A percentile compares a stretch with the other conserved stretches of the same genome.
These are phyloP conservation scores for Polypterus bichir DNA, from an alignment of 2,113 vertebrate species.

Conservation along the genomic window DNA sequence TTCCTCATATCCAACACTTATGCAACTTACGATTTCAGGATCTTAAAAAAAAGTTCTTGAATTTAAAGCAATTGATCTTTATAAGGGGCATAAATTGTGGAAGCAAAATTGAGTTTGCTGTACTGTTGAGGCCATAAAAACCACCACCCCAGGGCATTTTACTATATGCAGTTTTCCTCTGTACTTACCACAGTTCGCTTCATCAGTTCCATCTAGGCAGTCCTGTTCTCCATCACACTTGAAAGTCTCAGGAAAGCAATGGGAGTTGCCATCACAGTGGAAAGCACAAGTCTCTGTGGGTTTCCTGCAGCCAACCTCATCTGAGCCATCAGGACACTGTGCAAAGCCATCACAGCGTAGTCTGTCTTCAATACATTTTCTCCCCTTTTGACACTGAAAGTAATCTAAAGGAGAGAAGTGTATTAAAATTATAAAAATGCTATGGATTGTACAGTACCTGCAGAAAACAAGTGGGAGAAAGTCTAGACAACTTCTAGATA, in stretches of 20 bases:
- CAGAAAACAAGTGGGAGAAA: too few species aligned
- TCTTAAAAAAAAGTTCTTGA: too few species aligned
- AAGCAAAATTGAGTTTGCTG: too few species aligned
- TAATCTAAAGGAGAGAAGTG: slow-evolving; percentile 22
- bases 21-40: too few species aligned
- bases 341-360: slow-evolving; percentile 53
- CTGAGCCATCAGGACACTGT: slow-evolving; percentile 63
- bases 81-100: too few species aligned
- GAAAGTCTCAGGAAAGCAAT: slow-evolving; percentile 42
- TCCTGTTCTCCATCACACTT: slow-evolving; percentile 39
- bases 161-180: not conserved
- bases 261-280: slow-evolving; percentile 30
- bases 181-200: slow-evolving; percentile 45
- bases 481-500: too few species aligned
- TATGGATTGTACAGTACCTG: too few species aligned
- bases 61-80: too few species aligned
- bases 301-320: slow-evolving; percentile 48
- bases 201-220: slow-evolving; percentile 38
- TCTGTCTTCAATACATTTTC: slow-evolving; percentile 33
- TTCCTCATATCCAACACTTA: too few species aligned
- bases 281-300: slow-evolving; percentile 32
- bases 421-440: too few species aligned
- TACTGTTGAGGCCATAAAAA: too few species aligned
- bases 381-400: slow-evolving; percentile 50
- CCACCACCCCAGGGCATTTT: too few species aligned